Evolutionary conservation across 1,140 invertebrate genomes (phyloP).

Genomic region (Camponotus floridanus): DNA sequence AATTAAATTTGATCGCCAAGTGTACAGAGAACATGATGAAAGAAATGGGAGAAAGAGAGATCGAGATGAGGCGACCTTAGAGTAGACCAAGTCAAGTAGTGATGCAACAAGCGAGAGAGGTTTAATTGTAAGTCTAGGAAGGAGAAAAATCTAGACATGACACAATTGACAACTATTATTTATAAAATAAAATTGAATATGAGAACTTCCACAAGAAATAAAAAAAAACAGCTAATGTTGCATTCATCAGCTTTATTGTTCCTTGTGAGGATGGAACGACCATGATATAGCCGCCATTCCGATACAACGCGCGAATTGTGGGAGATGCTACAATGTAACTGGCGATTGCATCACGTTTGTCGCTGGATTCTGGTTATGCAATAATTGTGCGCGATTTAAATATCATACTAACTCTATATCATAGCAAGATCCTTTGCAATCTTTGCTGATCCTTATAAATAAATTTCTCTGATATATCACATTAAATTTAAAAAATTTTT

Average conservation of each 20-base stretch:
- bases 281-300: slow-evolving; percentile 21
- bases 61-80: slow-evolving; percentile 65
- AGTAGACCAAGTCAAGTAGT: neutral
- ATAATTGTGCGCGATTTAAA: slow-evolving; percentile 42
- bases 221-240: slow-evolving; percentile 67
- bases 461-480: neutral
- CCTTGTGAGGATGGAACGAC: neutral
- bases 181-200: too few species aligned
- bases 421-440: slow-evolving; percentile 7
- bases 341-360: slow-evolving; percentile 54
- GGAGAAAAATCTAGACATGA: too few species aligned
- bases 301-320: slow-evolving; percentile 50
- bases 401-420: neutral
- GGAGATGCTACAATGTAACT: slow-evolving; percentile 52
- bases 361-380: slow-evolving; percentile 39
- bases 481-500: neutral
- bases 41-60: too few species aligned
- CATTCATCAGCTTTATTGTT: slow-evolving; percentile 75
- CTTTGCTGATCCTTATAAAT: neutral
- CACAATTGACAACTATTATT: too few species aligned
- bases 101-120: slow-evolving; percentile 50
- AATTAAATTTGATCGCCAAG: too few species aligned
- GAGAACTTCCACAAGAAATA: too few species aligned
- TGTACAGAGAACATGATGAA: too few species aligned
- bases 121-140: too few species aligned